phyloP scores from a whole-genome alignment of 2,113 vertebrate species.

The Sorex araneus region DNA sequence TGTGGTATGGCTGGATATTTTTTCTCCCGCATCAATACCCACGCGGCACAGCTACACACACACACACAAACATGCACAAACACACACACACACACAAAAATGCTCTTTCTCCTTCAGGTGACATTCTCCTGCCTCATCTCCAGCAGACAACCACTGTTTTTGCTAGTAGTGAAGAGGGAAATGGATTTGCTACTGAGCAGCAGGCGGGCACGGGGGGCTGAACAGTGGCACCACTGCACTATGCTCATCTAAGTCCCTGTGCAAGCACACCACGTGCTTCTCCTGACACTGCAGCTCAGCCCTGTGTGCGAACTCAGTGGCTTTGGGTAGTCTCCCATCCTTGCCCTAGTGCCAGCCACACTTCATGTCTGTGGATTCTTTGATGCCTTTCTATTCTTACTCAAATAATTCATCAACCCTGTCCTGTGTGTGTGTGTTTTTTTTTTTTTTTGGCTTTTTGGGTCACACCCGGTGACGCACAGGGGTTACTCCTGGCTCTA shows the following conservation, averaged over 20 bases:
- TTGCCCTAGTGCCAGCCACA: not conserved
- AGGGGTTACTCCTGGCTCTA: too few relatives aligned
- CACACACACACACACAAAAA: not conserved
- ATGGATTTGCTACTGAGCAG: not conserved
- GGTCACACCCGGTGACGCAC: too few relatives aligned
- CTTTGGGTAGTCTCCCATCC: not conserved
- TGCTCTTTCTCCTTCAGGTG: not conserved
- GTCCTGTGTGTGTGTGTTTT: too few relatives aligned
- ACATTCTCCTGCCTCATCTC: not conserved
- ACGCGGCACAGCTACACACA: not conserved
- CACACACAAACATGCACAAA: not conserved
- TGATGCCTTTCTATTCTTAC: not conserved
- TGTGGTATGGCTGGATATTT: not conserved
- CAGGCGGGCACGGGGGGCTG: too few relatives aligned
- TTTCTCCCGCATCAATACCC: conserved; percentile 15
- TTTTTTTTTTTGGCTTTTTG: too few relatives aligned
- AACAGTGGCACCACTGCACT: not conserved
- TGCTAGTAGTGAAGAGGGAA: not conserved
- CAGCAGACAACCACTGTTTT: conserved; percentile 12
- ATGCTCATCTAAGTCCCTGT: not conserved
- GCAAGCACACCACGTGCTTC: not conserved
- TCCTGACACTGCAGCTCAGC: not conserved
- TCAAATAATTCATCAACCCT: not conserved
- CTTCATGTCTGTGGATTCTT: not conserved
- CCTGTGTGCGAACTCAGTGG: too few relatives aligned